A percentile compares a stretch with the other conserved stretches of the same genome.
phyloP scores from a whole-genome alignment of 2,113 vertebrate species.

The Podocnemis expansa region DNA sequence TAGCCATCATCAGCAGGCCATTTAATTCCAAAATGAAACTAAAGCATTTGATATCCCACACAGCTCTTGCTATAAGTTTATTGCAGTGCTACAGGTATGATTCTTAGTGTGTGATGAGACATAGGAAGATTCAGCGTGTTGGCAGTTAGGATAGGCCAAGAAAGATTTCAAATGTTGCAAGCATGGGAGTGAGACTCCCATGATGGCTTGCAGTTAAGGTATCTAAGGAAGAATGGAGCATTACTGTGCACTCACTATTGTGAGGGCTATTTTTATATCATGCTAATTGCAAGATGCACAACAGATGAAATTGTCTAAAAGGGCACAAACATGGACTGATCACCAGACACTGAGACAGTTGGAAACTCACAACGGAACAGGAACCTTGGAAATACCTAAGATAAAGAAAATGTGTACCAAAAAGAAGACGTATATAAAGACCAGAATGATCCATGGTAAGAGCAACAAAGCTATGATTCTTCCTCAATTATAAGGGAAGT shows the following conservation, averaged over 20 bases:
- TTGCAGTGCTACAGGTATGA: background rate
- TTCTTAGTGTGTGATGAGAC: background rate
- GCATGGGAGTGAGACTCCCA: background rate
- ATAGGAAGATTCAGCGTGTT: background rate
- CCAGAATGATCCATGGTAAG: background rate
- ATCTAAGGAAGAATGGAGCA: background rate
- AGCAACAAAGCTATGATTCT: background rate
- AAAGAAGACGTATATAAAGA: background rate
- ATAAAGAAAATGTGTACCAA: background rate
- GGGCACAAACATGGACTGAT: background rate
- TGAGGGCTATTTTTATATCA: background rate
- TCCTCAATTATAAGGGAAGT: background rate
- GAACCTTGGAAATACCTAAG: background rate
- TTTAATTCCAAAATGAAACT: conserved; percentile 38
- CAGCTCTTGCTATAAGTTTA: background rate
- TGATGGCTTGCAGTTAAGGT: background rate
- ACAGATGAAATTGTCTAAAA: background rate
- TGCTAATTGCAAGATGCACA: background rate
- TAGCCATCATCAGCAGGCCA: conserved; percentile 17
- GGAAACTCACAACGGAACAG: background rate
- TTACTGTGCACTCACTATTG: background rate
- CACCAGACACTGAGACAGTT: background rate
- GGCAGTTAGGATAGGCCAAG: background rate
- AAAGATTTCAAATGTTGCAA: background rate
- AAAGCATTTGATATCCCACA: background rate